These are phyloP conservation scores for Abramis brama DNA, from an alignment of 2,113 vertebrate genomes.

Conservation along the genomic window DNA sequence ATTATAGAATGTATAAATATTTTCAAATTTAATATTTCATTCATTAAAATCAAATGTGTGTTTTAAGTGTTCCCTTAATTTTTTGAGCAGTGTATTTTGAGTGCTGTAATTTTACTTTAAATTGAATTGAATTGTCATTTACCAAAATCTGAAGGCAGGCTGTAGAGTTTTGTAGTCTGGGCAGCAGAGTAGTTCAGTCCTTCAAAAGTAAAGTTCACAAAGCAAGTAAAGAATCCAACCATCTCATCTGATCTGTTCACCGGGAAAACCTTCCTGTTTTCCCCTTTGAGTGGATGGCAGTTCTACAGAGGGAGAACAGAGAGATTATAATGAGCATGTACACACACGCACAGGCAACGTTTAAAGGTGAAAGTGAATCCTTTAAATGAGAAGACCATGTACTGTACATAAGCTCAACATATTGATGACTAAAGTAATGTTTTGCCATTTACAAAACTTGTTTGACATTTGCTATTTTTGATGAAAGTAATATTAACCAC, in stretches of 20 bases:
- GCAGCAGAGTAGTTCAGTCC: conserved; percentile 58
- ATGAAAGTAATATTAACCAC: background rate
- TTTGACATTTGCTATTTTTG: background rate
- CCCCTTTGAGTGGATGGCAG: conserved; percentile 47
- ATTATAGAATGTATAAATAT: too few species aligned
- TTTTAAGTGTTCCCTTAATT: too few species aligned
- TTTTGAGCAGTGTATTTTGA: too few species aligned
- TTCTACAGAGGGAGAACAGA: conserved; percentile 58
- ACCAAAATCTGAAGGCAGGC: background rate
- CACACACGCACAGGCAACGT: background rate
- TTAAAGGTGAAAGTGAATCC: background rate
- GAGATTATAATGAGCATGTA: background rate
- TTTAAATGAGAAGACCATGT: background rate
- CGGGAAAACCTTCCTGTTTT: background rate
- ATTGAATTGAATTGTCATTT: background rate
- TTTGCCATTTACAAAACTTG: background rate
- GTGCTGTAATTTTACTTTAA: too few species aligned
- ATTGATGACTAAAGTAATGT: background rate
- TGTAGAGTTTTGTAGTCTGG: conserved; percentile 60
- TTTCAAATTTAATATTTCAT: too few species aligned
- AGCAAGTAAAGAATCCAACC: conserved; percentile 69
- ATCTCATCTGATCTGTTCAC: background rate
- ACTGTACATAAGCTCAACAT: background rate
- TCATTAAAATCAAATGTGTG: too few species aligned
- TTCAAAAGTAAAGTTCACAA: conserved; percentile 58